Evolutionary conservation across 2,888 invertebrate species (phyloP).

Genomic region (Criorhina ranunculi): DNA sequence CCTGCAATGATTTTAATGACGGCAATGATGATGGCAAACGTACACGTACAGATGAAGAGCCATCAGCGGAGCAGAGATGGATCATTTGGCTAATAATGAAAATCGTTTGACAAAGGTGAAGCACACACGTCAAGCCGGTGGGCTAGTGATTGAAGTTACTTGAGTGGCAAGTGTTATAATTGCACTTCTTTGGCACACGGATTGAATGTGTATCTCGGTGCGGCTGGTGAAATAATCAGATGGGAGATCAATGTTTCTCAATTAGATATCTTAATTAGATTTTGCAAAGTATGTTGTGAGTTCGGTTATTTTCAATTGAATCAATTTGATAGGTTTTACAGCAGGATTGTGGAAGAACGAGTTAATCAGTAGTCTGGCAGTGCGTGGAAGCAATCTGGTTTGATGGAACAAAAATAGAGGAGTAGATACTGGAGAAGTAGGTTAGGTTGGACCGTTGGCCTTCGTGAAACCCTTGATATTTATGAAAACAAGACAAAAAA

Average conservation of each 20-base stretch:
- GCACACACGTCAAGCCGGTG: conserved; percentile 21
- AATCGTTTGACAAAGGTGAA: conserved; percentile 75
- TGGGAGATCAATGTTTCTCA: neutral
- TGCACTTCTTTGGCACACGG: conserved; percentile 51
- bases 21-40: conserved; percentile 48
- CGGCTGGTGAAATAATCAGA: conserved; percentile 10
- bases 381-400: neutral
- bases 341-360: neutral
- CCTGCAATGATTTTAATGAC: conserved; percentile 65
- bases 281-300: conserved; percentile 16
- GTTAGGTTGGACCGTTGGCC: no score
- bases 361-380: neutral
- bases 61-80: conserved; percentile 55
- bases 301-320: conserved; percentile 48
- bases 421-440: no score
- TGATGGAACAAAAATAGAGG: no score
- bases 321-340: conserved; percentile 50
- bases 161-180: conserved; percentile 60
- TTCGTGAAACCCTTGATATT: no score
- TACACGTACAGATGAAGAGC: conserved; percentile 40
- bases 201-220: conserved; percentile 27
- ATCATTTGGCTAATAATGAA: conserved; percentile 71
- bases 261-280: conserved; percentile 39
- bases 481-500: no score
- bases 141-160: conserved; percentile 41